Conservation (phyloP, 1,140 invertebrate species). For the Saccostrea glomerata region DNA sequence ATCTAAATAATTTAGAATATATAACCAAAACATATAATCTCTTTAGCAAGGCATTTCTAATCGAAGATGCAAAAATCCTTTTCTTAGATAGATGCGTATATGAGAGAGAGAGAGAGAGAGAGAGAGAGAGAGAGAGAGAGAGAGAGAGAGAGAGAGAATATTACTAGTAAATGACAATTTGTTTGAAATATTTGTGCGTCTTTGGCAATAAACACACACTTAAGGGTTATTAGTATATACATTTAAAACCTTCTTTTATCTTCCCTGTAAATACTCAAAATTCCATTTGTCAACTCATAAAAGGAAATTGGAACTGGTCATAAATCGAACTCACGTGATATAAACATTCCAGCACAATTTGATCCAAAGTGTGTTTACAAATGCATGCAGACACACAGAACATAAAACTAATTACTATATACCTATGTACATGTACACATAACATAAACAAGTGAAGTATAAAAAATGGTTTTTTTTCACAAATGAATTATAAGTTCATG, state of each 20-base stretch:
- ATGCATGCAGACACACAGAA: background rate
- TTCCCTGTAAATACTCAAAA: background rate
- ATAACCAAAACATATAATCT: background rate
- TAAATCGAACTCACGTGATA: background rate
- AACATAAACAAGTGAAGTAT: too few relatives aligned
- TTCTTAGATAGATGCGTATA: too few relatives aligned
- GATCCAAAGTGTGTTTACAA: background rate
- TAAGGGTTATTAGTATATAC: background rate
- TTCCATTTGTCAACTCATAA: conserved; percentile 3
- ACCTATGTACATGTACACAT: too few relatives aligned
- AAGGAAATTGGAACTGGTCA: background rate
- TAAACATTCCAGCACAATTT: background rate
- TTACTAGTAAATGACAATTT: background rate
- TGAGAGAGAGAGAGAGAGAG: too few relatives aligned
- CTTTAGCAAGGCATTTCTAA: background rate
- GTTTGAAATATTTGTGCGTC: background rate
- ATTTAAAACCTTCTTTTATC: background rate
- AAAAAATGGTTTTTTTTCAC: too few relatives aligned
- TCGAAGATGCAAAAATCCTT: background rate
- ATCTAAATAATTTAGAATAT: background rate
- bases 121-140: background rate
- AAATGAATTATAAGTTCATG: too few relatives aligned
- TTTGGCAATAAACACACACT: too few relatives aligned
- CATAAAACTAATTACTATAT: background rate
- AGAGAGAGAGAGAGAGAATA: background rate